Evolutionary conservation across 2,113 vertebrate species (phyloP), one percentile per base, ranked within the genome.

Genomic region (Choloepus hoffmanni): DNA sequence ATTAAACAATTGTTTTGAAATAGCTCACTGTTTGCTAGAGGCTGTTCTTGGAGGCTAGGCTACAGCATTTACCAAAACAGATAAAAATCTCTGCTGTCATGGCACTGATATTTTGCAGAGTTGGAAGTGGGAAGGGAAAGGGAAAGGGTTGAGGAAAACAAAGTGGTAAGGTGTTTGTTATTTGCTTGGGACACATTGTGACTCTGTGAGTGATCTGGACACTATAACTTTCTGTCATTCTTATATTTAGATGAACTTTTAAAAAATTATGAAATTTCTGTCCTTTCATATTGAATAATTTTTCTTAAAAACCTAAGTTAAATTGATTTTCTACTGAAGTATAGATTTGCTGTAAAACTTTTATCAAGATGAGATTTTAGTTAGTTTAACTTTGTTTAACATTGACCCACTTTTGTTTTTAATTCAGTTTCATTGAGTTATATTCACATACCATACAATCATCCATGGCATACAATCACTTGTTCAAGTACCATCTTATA

Each of bases 291-390:
- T 58, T 62, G 18, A 72, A 48, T 88, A 63, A 74, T 53, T 93
- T 89, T 95, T 78, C 48, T 68, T 36, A 55, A 72, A 8, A 77
- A 68, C 28, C 55, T 63, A 77, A 62, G 19, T 87, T 76, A 79
- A 92, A 76, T 36, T 36, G n/a, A 33, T 76, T 90, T 88, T 95
- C 58, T 82, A 45, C 65, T 92, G 30, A 82, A 78, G 13, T 91
- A 55, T 19, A 85, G 36, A 73, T 53, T 77, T 72, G 55, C 11
- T 79, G 8, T 83, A 83, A 77, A 72, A 67, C 24, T 86, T 87
- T 70, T 10, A 70, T 85, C 24, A 91, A 55, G 50, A 62, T 28
- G 73, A 77, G 43, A 79, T 87, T 92, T 92, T 96, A 89, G 55
- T 89, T 94, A 92, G 50, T 83, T 86, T 55, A 89, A 74, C 13